Percentiles rank a stretch among this genome's conserved stretches.
Conservation (phyloP, 2,113 vertebrate species). For the Solea solea region DNA sequence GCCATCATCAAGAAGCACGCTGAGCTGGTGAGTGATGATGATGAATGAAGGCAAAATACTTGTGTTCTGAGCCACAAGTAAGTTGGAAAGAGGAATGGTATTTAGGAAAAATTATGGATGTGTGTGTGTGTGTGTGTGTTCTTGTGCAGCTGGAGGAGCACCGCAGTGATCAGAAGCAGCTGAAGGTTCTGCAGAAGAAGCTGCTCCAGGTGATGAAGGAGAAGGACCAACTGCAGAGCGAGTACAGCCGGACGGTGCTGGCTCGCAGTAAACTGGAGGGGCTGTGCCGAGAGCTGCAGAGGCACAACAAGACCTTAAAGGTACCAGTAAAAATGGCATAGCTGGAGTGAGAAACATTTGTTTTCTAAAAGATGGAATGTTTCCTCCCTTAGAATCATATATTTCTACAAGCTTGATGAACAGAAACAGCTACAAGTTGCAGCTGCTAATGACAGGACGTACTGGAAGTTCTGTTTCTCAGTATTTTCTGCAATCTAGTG, state of each 20-base stretch:
- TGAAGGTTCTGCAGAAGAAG: constrained; percentile 93
- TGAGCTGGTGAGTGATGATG: constrained; percentile 88
- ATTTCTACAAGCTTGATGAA: no score
- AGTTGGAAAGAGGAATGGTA: neutral
- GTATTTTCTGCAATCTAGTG: no score
- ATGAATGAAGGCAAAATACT: neutral
- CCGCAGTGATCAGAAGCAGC: constrained; percentile 91
- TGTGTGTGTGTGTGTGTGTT: neutral
- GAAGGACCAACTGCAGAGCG: constrained; percentile 95
- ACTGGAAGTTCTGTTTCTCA: no score
- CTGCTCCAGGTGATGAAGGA: constrained; percentile 91
- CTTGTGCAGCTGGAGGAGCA: constrained; percentile 90
- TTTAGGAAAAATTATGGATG: neutral
- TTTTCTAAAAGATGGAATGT: no score
- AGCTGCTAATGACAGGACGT: no score
- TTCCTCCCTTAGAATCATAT: no score
- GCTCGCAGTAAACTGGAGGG: constrained; percentile 97
- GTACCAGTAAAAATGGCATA: constrained; percentile 61
- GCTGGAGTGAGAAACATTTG: no score
- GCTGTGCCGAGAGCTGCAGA: constrained; percentile 95
- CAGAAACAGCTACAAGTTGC: no score
- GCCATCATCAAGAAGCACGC: constrained; percentile 96
- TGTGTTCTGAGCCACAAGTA: neutral
- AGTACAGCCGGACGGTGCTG: constrained; percentile 93
- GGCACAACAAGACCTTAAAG: constrained; percentile 99